phyloP scores from a whole-genome alignment of 2,888 invertebrate species.

The Sphaerophoria rueppellii region DNA sequence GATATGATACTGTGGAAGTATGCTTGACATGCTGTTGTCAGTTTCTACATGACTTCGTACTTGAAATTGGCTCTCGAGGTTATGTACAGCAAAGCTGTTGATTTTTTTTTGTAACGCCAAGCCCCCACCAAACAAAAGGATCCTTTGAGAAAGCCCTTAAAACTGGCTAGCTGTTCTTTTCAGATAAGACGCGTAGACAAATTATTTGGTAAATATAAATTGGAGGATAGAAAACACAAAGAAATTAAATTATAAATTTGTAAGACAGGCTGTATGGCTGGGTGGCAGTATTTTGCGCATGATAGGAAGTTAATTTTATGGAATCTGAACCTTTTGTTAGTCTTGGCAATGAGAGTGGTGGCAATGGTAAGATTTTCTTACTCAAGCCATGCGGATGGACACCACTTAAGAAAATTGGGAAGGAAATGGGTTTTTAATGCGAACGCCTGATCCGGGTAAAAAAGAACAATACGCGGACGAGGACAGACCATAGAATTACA shows the following conservation, averaged over 20 bases:
- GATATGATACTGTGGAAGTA: conserved; percentile 35
- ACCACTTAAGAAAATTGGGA: conserved; percentile 72
- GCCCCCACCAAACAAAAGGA: background rate
- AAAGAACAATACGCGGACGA: background rate
- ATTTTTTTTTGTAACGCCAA: background rate
- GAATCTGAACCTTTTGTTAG: conserved; percentile 36
- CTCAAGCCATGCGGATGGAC: conserved; percentile 32
- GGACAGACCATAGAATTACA: background rate
- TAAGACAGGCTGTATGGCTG: conserved; percentile 27
- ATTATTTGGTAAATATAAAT: conserved; percentile 52
- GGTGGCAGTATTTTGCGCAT: conserved; percentile 12
- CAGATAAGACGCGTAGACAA: conserved; percentile 68
- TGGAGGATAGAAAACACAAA: conserved; percentile 33
- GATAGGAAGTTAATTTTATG: conserved; percentile 63
- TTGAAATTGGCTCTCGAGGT: background rate
- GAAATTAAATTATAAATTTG: conserved; percentile 13
- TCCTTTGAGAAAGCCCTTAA: background rate
- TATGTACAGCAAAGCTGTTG: background rate
- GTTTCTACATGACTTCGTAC: conserved; percentile 66
- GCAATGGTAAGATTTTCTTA: conserved; percentile 3
- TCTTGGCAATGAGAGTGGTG: background rate
- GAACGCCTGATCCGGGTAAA: conserved; percentile 40
- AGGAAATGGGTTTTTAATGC: conserved; percentile 73
- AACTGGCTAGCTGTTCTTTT: conserved; percentile 41
- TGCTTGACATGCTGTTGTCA: conserved; percentile 1